Percentiles rank a stretch among this genome's conserved stretches.
Evolutionary conservation across 2,888 invertebrate genomes (phyloP).

Genomic region (Iselma pallidipennis): DNA sequence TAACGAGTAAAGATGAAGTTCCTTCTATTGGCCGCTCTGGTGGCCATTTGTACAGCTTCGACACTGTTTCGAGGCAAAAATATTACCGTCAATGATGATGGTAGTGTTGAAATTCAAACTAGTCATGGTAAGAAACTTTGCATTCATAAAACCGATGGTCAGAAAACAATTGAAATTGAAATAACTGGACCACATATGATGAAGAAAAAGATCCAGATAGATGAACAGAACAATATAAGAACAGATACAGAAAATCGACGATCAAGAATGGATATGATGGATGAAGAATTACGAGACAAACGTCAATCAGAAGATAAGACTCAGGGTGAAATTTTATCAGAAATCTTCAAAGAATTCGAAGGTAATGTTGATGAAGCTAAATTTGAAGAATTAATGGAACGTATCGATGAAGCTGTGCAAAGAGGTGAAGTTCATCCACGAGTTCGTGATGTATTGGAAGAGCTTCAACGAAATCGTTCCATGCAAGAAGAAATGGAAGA

Average conservation of each 20-base stretch:
- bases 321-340: conserved; percentile 27
- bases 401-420: conserved; percentile 27
- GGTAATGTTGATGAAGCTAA: conserved; percentile 28
- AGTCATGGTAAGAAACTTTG: conserved; percentile 29
- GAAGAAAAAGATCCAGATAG: conserved; percentile 32
- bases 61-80: conserved; percentile 24
- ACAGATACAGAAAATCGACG: conserved; percentile 5
- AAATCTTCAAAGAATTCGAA: conserved; percentile 33
- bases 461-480: neutral
- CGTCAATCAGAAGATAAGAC: conserved; percentile 5
- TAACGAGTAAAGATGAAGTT: conserved; percentile 30
- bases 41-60: conserved; percentile 19
- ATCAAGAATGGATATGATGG: conserved; percentile 4
- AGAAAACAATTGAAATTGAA: conserved; percentile 30
- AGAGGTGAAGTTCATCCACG: conserved; percentile 28
- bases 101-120: conserved; percentile 34
- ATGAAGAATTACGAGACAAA: conserved; percentile 10
- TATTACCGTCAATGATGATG: conserved; percentile 32
- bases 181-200: conserved; percentile 29
- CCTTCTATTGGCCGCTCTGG: conserved; percentile 25
- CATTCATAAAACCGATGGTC: conserved; percentile 29
- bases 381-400: conserved; percentile 30
- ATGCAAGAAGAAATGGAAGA: neutral
- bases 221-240: conserved; percentile 22
- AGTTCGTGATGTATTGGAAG: conserved; percentile 22